These are phyloP conservation scores for Ricordea florida DNA, from an alignment of 92 coral and sea anemone species.

Conservation along the genomic window DNA sequence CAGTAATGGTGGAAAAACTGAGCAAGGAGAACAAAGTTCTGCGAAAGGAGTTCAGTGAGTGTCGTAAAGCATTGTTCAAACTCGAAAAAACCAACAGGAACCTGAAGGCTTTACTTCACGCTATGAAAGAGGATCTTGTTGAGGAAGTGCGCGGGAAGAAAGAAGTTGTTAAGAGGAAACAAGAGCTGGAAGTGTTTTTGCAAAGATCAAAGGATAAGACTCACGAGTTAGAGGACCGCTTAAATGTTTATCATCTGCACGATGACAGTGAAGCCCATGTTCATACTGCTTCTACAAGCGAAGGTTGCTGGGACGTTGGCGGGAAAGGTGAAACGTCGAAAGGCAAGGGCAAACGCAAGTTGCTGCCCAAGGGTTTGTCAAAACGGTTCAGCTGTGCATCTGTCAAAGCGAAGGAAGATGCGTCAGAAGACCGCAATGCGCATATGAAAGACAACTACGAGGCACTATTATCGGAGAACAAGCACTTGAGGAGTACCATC, in stretches of 20 bases:
- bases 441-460: not conserved
- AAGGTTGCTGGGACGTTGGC: not conserved
- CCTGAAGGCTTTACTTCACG: not conserved
- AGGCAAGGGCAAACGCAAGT: not conserved
- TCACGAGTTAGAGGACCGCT: no score
- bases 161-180: not conserved
- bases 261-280: not conserved
- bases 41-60: not conserved
- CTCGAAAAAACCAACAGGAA: not conserved
- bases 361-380: not conserved
- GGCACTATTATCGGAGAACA: not conserved
- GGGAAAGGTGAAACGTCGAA: not conserved
- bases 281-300: not conserved
- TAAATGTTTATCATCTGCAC: constrained; percentile 1
- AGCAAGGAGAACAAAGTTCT: not conserved
- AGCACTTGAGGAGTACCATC: not conserved
- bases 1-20: not conserved
- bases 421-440: no score
- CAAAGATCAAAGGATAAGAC: constrained; percentile 3
- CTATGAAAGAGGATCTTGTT: constrained; percentile 9
- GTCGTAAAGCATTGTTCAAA: not conserved
- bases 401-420: no score
- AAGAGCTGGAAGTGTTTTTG: constrained; percentile 15
- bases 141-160: constrained; percentile 9
- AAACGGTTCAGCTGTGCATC: not conserved